These are phyloP conservation scores for Xerus inauris DNA, from an alignment of 2,113 vertebrate genomes.

Conservation along the genomic window DNA sequence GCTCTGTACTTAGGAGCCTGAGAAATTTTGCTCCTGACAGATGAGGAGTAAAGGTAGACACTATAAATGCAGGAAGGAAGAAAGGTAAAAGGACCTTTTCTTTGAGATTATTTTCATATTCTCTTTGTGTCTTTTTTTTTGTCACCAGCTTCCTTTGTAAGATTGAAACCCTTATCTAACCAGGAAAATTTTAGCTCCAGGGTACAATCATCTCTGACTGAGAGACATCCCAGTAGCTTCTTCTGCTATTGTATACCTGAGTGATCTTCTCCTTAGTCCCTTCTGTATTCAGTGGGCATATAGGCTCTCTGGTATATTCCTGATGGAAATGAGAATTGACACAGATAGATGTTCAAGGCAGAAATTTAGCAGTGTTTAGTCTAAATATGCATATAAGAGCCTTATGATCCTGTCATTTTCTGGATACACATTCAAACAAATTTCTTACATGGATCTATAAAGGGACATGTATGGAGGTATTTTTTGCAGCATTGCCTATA, in stretches of 20 bases:
- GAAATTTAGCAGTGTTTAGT: not conserved
- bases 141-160: not conserved
- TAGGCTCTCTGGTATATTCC: not conserved
- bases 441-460: not conserved
- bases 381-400: not conserved
- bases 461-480: not conserved
- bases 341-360: not conserved
- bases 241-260: not conserved
- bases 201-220: not conserved
- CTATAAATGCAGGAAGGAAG: not conserved
- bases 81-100: not conserved
- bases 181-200: not conserved
- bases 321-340: not conserved
- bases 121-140: not conserved
- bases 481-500: not conserved
- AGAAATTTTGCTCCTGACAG: not conserved
- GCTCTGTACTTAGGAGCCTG: no score
- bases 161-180: not conserved
- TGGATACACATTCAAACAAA: not conserved
- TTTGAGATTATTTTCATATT: not conserved
- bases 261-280: no score
- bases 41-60: not conserved
- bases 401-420: not conserved
- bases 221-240: not conserved
- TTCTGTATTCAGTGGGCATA: not conserved